phyloP scores from a whole-genome alignment of 2,797 vertebrate genomes.

The Cephalopachus bancanus region DNA sequence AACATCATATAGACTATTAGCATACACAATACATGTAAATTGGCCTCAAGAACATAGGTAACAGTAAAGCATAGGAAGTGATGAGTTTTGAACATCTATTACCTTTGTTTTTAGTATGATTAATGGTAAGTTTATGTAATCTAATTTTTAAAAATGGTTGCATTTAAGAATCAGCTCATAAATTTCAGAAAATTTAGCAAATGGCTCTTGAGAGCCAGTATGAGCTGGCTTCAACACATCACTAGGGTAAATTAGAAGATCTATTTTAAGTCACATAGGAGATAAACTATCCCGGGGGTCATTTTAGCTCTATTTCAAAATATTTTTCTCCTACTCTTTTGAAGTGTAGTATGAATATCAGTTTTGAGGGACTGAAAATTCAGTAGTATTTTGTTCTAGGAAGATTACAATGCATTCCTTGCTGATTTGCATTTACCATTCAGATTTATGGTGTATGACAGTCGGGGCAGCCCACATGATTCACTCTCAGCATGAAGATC shows the following conservation, averaged over 20 bases:
- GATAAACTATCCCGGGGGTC: background rate
- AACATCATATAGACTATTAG: background rate
- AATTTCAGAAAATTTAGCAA: background rate
- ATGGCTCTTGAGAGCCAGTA: background rate
- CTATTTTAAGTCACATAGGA: background rate
- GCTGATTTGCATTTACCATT: slow-evolving; percentile 26
- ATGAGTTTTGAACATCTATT: background rate
- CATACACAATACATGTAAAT: background rate
- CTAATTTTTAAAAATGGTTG: background rate
- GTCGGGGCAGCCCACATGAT: background rate
- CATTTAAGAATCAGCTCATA: background rate
- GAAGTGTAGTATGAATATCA: background rate
- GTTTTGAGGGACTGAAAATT: slow-evolving; percentile 42
- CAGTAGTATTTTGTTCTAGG: background rate
- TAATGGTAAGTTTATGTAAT: background rate
- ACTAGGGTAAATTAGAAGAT: background rate
- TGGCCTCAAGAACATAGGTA: background rate
- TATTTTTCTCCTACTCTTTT: background rate
- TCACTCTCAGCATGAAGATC: slow-evolving; percentile 9
- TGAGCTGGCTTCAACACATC: background rate
- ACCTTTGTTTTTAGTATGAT: background rate
- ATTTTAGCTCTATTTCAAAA: background rate
- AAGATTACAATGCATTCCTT: background rate
- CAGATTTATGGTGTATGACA: background rate
- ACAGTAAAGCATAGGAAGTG: background rate